Evolutionary conservation across 2,113 vertebrate species (phyloP), one percentile per base, ranked within the genome.

Genomic region (Stictonetta naevosa): DNA sequence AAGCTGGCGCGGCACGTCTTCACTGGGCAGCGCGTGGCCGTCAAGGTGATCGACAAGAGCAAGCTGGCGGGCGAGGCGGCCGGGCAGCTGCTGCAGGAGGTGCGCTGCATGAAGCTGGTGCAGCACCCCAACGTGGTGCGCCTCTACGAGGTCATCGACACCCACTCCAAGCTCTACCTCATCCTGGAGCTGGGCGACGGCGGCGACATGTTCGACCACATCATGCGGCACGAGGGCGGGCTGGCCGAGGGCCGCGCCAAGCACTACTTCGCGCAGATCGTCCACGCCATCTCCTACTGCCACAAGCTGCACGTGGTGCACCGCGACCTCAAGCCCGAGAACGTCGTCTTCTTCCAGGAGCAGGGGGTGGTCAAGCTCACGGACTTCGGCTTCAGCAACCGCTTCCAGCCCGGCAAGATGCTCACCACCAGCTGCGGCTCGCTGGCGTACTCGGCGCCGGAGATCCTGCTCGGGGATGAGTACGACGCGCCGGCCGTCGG

Each of bases 21-120:
- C 98, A 98, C 99, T 0, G 98, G 98, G 31, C 98, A 99, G 92
- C 97, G 98, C 23, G 98, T 99, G 90, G 99, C 99, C 2, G 97
- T 99, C 89, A 99, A 99, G 97, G 98, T 99, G 96, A 99, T 99
- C 26, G 98, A 99, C 95, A 99, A 99, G 97, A 98, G 98, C 60
- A 99, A 99, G 91, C 97, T 99, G 86, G 98, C 98, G 0, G 93
- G 98, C 17, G 96, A 98, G 80, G 98, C 98, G 0, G 97, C 98
- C 0, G 98, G 98, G 44, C 98, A 99, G 96, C 98, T 99, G 48
- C 94, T 99, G 83, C 98, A 99, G 90, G 99, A 99, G 98, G 99
- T 99, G 86, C 97, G 98, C 83, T 99, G 99, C 95, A 99, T 99
- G 98, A 98, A 98, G 96, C 97, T 98, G 96, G 98, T 99, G 72